These are phyloP conservation scores for Synanthedon vespiformis DNA, from an alignment of 2,888 invertebrate genomes.

Conservation along the genomic window DNA sequence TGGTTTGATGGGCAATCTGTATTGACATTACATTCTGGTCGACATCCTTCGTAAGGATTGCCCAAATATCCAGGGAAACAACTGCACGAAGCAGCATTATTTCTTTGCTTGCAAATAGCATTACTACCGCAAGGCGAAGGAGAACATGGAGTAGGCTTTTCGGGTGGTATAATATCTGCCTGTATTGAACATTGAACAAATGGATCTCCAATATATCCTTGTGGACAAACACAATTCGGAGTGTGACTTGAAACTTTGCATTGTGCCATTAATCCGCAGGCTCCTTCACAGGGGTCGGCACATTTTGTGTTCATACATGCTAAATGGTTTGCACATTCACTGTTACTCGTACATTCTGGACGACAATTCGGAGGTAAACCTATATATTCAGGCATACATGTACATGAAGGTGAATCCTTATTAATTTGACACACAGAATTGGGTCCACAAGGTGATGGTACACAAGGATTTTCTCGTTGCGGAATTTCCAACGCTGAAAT, in stretches of 20 bases:
- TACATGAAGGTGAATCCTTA: conserved; percentile 75
- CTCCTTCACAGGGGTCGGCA: conserved; percentile 77
- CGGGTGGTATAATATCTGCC: conserved; percentile 36
- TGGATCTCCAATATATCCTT: conserved; percentile 79
- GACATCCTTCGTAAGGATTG: conserved; percentile 76
- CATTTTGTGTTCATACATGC: conserved; percentile 82
- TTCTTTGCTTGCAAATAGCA: conserved; percentile 76
- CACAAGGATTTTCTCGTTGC: conserved; percentile 70
- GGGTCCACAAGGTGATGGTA: conserved; percentile 76
- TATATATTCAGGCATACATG: conserved; percentile 75
- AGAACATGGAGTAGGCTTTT: conserved; percentile 70
- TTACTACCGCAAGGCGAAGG: conserved; percentile 82
- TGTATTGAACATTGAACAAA: conserved; percentile 72
- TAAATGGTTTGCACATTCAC: conserved; percentile 75
- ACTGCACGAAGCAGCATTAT: conserved; percentile 77
- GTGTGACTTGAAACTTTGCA: conserved; percentile 81
- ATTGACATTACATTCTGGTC: conserved; percentile 81
- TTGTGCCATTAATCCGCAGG: conserved; percentile 77
- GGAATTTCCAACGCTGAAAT: conserved; percentile 45
- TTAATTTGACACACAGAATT: conserved; percentile 73
- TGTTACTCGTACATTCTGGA: conserved; percentile 80
- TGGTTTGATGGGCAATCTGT: conserved; percentile 79
- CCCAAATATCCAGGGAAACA: conserved; percentile 76
- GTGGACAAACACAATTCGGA: conserved; percentile 75
- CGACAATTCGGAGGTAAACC: conserved; percentile 79